Evolutionary conservation across 1,140 invertebrate genomes (phyloP).

Genomic region (Bemisia tabaci): DNA sequence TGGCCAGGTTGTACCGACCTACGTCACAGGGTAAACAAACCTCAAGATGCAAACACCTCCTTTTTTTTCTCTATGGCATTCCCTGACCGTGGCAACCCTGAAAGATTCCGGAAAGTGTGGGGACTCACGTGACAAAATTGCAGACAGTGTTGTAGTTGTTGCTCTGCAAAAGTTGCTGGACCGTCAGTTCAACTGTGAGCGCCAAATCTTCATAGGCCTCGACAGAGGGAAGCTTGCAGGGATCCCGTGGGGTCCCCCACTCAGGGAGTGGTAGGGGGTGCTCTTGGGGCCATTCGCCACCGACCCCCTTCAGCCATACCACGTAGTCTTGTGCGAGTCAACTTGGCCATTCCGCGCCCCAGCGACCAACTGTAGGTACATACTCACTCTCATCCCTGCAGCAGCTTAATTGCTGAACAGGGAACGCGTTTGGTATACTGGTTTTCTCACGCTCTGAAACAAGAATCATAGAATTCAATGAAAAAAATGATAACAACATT

Average conservation of each 20-base stretch:
- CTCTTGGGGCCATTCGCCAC: constrained; percentile 39
- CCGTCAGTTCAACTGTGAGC: constrained; percentile 53
- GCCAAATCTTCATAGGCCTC: constrained; percentile 66
- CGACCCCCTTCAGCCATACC: constrained; percentile 12
- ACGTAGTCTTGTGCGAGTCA: constrained; percentile 50
- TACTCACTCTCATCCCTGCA: constrained; percentile 45
- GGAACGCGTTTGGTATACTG: constrained; percentile 36
- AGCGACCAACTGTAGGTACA: constrained; percentile 62
- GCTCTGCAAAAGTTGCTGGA: constrained; percentile 58
- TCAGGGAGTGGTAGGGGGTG: constrained; percentile 51
- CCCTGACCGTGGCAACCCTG: too few relatives aligned
- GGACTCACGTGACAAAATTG: constrained; percentile 51
- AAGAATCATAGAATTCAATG: constrained; percentile 10
- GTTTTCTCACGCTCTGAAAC: constrained; percentile 39
- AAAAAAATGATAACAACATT: neutral
- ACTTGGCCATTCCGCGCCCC: constrained; percentile 83
- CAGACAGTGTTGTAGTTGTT: constrained; percentile 75
- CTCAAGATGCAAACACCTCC: too few relatives aligned
- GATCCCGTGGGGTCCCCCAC: constrained; percentile 39
- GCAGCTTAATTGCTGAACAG: constrained; percentile 41
- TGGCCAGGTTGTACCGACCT: too few relatives aligned
- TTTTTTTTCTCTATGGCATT: too few relatives aligned
- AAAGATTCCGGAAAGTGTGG: too few relatives aligned
- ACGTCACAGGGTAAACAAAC: too few relatives aligned
- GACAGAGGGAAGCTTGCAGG: constrained; percentile 40